Percentiles rank a stretch among this genome's conserved stretches.
These are phyloP conservation scores for Eleginops maclovinus DNA, from an alignment of 2,113 vertebrate species.

Conservation along the genomic window DNA sequence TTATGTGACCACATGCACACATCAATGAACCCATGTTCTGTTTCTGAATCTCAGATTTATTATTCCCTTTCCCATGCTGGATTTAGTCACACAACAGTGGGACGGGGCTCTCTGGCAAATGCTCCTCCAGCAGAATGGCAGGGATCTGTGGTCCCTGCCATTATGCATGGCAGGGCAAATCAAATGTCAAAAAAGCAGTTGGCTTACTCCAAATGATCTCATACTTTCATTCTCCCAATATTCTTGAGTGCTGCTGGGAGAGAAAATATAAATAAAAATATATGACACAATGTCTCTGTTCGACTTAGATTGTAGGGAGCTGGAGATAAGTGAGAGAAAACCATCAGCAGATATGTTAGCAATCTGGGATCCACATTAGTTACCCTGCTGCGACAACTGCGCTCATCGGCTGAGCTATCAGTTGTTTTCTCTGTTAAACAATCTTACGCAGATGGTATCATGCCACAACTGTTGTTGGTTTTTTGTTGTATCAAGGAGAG, in stretches of 20 bases:
- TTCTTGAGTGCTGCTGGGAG: constrained; percentile 23
- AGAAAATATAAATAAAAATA: constrained; percentile 49
- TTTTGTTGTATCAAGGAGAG: constrained; percentile 55
- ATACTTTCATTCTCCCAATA: constrained; percentile 28
- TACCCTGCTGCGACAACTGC: constrained; percentile 59
- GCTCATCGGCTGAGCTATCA: constrained; percentile 54
- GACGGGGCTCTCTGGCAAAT: constrained; percentile 42
- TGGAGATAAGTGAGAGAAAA: constrained; percentile 65
- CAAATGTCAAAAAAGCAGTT: constrained; percentile 66
- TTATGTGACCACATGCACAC: constrained; percentile 34
- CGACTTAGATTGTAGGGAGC: constrained; percentile 55
- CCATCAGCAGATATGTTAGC: constrained; percentile 60
- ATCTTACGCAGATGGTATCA: constrained; percentile 63
- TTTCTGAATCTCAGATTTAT: constrained; percentile 50
- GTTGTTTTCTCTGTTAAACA: constrained; percentile 58
- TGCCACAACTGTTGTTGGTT: constrained; percentile 36
- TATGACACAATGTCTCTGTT: constrained; percentile 51
- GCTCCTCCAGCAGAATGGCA: constrained; percentile 43
- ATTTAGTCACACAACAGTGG: constrained; percentile 68
- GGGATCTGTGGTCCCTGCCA: no score
- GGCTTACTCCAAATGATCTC: constrained; percentile 50
- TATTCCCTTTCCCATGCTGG: constrained; percentile 53
- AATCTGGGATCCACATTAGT: constrained; percentile 62
- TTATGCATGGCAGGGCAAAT: constrained; percentile 62
- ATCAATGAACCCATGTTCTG: constrained; percentile 35